Evolutionary conservation across 2,888 invertebrate species (phyloP).

Genomic region (Drosophila anceps): DNA sequence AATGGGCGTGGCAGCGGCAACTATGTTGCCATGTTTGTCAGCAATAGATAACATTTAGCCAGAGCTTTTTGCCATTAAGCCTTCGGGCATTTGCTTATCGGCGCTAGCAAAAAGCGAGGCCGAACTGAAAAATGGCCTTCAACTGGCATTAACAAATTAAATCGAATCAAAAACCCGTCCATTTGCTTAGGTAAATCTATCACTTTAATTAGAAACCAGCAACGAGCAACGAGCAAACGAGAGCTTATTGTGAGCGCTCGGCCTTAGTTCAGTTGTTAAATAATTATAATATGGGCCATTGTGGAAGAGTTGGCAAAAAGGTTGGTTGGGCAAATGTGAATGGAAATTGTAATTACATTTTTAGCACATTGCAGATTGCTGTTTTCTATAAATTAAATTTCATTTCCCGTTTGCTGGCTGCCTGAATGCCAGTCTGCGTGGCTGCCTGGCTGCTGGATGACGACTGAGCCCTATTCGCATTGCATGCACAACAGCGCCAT

Average conservation of each 20-base stretch:
- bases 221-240: neutral
- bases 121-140: constrained; percentile 56
- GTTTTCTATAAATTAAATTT: constrained; percentile 80
- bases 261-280: constrained; percentile 48
- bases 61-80: constrained; percentile 46
- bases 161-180: constrained; percentile 42
- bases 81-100: constrained; percentile 59
- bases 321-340: constrained; percentile 56
- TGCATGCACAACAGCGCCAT: constrained; percentile 75
- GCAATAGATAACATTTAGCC: constrained; percentile 30
- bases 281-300: constrained; percentile 66
- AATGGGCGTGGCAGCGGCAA: constrained; percentile 35
- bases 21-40: constrained; percentile 23
- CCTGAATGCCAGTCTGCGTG: constrained; percentile 13
- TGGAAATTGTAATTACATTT: constrained; percentile 80
- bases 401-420: constrained; percentile 61
- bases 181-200: constrained; percentile 61
- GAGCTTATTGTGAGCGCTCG: constrained; percentile 37
- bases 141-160: constrained; percentile 61
- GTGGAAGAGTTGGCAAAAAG: constrained; percentile 44
- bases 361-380: constrained; percentile 73
- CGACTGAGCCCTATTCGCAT: constrained; percentile 44
- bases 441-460: constrained; percentile 25
- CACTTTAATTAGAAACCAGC: constrained; percentile 69
- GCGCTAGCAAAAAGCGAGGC: constrained; percentile 27